Evolutionary conservation across 1,140 invertebrate genomes (phyloP).

Genomic region (Temnothorax curvispinosus): DNA sequence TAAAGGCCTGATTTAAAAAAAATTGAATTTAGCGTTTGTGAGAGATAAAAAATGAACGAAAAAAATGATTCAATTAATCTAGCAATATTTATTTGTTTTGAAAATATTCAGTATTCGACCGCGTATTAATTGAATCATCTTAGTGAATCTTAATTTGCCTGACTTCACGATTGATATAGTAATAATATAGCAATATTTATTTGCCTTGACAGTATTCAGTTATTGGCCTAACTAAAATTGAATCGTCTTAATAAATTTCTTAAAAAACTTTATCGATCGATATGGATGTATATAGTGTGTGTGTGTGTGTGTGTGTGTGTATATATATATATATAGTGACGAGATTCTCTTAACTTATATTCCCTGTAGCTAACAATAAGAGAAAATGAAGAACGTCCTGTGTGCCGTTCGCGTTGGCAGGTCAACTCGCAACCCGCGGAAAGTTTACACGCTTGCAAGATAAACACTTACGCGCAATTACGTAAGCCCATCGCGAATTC

Average conservation of each 20-base stretch:
- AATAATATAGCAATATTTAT: background rate
- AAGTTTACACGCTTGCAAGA: constrained; percentile 1
- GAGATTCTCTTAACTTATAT: background rate
- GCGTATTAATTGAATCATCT: background rate
- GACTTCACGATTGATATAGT: background rate
- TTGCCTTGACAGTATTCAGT: background rate
- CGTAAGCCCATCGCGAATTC: background rate
- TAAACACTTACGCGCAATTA: constrained; percentile 23
- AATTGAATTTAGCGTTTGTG: background rate
- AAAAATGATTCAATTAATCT: background rate
- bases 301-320: no score
- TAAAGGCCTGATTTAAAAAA: background rate
- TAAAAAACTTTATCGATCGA: background rate
- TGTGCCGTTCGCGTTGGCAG: background rate
- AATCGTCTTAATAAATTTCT: background rate
- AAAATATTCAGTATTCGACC: background rate
- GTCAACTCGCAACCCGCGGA: background rate
- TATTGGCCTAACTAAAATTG: background rate
- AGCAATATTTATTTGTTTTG: background rate
- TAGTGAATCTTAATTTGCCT: background rate
- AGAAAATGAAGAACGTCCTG: background rate
- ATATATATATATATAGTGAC: background rate
- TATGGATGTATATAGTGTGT: background rate
- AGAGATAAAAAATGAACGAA: background rate
- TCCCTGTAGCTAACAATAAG: background rate